These are phyloP conservation scores for Pantala flavescens DNA, from an alignment of 1,140 invertebrate species.

Conservation along the genomic window DNA sequence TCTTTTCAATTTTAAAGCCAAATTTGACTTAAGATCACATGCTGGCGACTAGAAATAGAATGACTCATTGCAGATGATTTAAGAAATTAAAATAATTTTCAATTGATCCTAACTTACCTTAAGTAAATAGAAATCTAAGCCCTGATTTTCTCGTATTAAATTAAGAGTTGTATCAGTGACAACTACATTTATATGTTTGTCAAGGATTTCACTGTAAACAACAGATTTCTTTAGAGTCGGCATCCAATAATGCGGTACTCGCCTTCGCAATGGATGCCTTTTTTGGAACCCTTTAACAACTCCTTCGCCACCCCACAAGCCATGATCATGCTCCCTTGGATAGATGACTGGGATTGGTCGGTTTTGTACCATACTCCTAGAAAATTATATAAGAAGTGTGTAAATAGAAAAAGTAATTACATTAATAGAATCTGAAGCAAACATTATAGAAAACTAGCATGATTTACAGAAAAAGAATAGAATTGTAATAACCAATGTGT, in stretches of 20 bases:
- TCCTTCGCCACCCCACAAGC: constrained; percentile 95
- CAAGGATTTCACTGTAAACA: constrained; percentile 88
- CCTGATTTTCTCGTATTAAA: constrained; percentile 81
- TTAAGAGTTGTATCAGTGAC: constrained; percentile 71
- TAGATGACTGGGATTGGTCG: constrained; percentile 63
- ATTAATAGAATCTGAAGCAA: too few species aligned
- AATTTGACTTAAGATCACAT: constrained; percentile 70
- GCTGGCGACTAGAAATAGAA: constrained; percentile 54
- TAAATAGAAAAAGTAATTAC: too few species aligned
- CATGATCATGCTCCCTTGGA: constrained; percentile 69
- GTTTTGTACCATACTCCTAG: constrained; percentile 53
- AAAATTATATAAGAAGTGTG: too few species aligned
- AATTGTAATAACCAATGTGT: too few species aligned
- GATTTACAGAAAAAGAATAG: too few species aligned
- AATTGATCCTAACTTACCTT: constrained; percentile 44
- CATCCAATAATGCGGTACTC: constrained; percentile 76
- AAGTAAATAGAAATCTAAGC: constrained; percentile 91
- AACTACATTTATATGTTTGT: constrained; percentile 68
- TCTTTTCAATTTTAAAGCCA: constrained; percentile 73
- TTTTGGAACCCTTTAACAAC: constrained; percentile 81
- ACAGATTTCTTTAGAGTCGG: constrained; percentile 65
- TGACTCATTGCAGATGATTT: constrained; percentile 19
- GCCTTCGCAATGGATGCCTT: constrained; percentile 42
- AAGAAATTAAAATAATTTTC: constrained; percentile 18
- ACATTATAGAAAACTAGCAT: too few species aligned